A percentile compares a stretch with the other conserved stretches of the same genome.
These are phyloP conservation scores for Corapipo altera DNA, from an alignment of 2,113 vertebrate genomes.

Conservation along the genomic window DNA sequence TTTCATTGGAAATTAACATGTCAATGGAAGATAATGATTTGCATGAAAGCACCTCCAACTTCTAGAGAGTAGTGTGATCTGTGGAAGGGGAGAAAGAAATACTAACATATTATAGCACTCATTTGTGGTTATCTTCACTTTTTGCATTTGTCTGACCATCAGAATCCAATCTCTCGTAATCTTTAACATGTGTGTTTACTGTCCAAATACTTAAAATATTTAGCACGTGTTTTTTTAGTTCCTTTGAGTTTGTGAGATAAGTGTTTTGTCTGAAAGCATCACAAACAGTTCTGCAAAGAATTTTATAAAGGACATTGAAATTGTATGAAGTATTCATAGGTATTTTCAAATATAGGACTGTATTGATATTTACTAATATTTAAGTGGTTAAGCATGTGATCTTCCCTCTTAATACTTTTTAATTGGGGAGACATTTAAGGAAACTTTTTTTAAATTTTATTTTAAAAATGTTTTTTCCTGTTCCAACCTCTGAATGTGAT, in stretches of 20 bases:
- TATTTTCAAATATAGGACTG: neutral
- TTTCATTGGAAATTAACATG: neutral
- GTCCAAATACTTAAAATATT: neutral
- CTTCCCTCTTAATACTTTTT: neutral
- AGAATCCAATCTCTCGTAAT: neutral
- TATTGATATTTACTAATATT: neutral
- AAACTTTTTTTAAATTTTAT: neutral
- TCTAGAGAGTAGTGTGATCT: neutral
- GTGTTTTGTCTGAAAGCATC: neutral
- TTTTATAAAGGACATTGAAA: neutral
- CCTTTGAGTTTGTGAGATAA: neutral
- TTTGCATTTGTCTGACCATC: neutral
- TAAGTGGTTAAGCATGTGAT: neutral
- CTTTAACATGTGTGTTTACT: neutral
- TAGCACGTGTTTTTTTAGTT: neutral
- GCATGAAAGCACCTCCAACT: neutral
- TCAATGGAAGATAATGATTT: neutral
- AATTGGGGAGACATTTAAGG: neutral
- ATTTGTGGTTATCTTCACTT: neutral
- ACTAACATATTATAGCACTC: neutral
- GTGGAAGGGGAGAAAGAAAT: neutral
- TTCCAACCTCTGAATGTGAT: neutral
- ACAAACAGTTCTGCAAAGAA: neutral
- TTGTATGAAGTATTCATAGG: neutral
- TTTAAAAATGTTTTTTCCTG: neutral